Base-by-base conservation (phyloP, 2,797 vertebrate species). In the Hybognathus amarus region DNA sequence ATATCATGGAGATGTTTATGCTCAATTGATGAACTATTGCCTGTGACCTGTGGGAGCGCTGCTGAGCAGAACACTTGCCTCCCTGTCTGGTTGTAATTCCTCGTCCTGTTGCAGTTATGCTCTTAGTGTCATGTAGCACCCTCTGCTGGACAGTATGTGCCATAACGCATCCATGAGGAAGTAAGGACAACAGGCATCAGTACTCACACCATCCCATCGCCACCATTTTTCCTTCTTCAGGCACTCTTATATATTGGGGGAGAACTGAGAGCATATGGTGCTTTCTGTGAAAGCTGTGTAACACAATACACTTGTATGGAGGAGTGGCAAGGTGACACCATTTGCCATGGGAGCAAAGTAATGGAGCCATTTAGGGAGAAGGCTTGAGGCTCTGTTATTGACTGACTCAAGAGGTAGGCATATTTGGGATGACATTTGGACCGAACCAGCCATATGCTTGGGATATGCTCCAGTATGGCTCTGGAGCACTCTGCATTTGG, bases 211-310 rank as follows among this genome's bases (percentile, higher is more conserved):
- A 27, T 40, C 66, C 54, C 24, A 50, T 52, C n/a, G 6, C 71
- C 33, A 52, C 5, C 54, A 42, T 71, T 61, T 71, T 68, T 69
- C 18, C 66, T 81, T 76, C n/a, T 73, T 81, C 27, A 66, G 80
- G 15, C 36, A 59, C 63, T 79, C 40, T 77, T 79, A 68, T 24
- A 27, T 42, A 63, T 45, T 85, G 80, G 59, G 69, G 84, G 87
- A 82, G 54, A 80, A 77, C 22, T 27, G 47, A 42, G 68, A 54
- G 50, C 56, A 69, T 56, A 86, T 85, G 88, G 94, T 95, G 98
- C 98, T 99, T 99, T 99, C 97, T 95, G 95, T 98, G 98, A 99
- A 99, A 99, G 98, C 96, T 95, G 27, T 66, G 89, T 93, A 91
- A 79, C 18, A 83, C 20, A 38, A 73, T 66, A 61, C 13, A 5